Conservation (phyloP, 2,797 vertebrate genomes). For the Heliangelus exortis region DNA sequence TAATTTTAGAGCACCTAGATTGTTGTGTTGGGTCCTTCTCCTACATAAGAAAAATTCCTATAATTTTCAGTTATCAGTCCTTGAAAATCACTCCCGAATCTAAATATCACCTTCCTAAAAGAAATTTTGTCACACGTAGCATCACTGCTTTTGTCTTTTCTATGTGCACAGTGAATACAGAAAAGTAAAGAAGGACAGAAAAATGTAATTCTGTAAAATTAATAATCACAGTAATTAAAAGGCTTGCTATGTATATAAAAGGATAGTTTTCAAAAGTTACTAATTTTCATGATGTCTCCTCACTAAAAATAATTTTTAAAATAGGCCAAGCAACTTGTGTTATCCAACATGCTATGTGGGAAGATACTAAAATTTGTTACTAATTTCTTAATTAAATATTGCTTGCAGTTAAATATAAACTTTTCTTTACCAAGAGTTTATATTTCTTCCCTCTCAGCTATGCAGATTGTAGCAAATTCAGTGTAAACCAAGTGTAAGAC, state of each 20-base stretch:
- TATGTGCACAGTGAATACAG: background rate
- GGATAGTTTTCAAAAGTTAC: background rate
- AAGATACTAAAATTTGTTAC: background rate
- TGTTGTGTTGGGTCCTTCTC: background rate
- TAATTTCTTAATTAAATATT: background rate
- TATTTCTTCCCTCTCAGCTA: background rate
- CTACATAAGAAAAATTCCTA: background rate
- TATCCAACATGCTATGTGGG: background rate
- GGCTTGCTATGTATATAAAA: background rate
- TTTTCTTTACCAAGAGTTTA: background rate
- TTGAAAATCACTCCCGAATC: background rate
- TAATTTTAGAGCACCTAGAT: background rate
- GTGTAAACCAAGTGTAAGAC: background rate
- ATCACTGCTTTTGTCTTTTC: background rate
- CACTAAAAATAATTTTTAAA: background rate
- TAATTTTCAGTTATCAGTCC: background rate
- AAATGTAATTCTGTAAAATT: background rate
- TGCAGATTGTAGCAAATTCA: background rate
- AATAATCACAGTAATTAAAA: background rate
- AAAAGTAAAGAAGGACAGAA: background rate
- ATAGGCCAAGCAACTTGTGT: background rate
- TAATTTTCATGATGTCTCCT: background rate
- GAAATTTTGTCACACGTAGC: background rate
- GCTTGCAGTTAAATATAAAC: background rate
- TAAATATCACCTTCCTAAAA: background rate